Conservation (phyloP, 2,888 invertebrate species). For the Protophormia terraenovae region DNA sequence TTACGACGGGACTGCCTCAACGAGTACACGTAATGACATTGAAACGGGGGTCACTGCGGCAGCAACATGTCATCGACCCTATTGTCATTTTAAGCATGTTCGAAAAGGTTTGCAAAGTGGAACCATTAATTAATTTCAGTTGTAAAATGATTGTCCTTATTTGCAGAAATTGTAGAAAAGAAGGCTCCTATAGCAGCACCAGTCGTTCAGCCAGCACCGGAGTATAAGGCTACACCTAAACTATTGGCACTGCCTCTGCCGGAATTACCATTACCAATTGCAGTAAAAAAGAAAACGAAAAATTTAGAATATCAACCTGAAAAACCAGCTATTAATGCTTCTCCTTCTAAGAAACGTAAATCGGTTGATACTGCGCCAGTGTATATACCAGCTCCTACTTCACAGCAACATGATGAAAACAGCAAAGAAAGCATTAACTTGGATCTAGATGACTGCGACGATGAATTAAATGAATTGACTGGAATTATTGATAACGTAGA, state of each 20-base stretch:
- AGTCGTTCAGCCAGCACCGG: constrained; percentile 69
- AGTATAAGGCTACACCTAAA: constrained; percentile 79
- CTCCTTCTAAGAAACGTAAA: constrained; percentile 68
- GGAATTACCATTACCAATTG: constrained; percentile 69
- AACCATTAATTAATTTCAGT: neutral
- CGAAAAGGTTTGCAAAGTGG: constrained; percentile 85
- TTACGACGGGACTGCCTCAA: constrained; percentile 86
- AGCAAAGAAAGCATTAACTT: constrained; percentile 48
- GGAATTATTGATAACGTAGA: constrained; percentile 70
- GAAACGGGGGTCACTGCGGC: constrained; percentile 87
- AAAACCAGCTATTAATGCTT: constrained; percentile 79
- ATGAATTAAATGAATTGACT: constrained; percentile 72
- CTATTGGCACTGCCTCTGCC: constrained; percentile 76
- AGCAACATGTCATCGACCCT: constrained; percentile 93
- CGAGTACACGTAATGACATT: constrained; percentile 50
- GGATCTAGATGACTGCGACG: constrained; percentile 72
- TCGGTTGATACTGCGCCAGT: constrained; percentile 72
- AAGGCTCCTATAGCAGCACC: neutral
- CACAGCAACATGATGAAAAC: constrained; percentile 9
- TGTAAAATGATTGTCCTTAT: neutral
- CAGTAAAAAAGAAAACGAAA: constrained; percentile 72
- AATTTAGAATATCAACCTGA: constrained; percentile 80
- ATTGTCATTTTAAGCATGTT: constrained; percentile 95
- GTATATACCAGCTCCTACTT: constrained; percentile 76
- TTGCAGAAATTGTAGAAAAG: constrained; percentile 72